Base-by-base conservation (phyloP, 2,888 invertebrate species). In the Neocrepidodera transversa region DNA sequence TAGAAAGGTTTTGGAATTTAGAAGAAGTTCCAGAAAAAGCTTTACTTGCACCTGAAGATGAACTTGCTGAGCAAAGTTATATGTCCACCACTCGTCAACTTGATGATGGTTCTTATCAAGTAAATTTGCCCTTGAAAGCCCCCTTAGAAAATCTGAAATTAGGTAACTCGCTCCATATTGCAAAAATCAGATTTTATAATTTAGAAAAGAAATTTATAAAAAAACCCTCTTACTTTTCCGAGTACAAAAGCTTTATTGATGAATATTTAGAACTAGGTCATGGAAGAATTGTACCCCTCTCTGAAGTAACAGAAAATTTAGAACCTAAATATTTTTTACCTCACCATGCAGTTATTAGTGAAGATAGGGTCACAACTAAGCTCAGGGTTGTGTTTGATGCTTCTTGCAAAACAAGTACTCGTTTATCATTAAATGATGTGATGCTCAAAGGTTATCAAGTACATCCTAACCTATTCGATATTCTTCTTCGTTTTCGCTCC, bases 281-380 rank as follows among this genome's bases (percentile, higher is more conserved):
- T 14, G 36, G 23, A 1, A n/a, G 11, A 17, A 18, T 10, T 50
- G 38, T 50, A 13, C n/a, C 50, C 38, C 26, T 50, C 35, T 14
- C 36, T 18, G 16, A 10, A 32, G 11, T 35, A 11, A 49, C 18
- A 5, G 35, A 17, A 20, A 35, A 18, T 23, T n/a, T 6, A 4
- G 3, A 32, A 13, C n/a, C n/a, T 13, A 32, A 5, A 13, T 55
- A 30, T 57, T 47, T 59, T 62, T 60, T 57, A 68, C 62, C 62
- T 10, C 58, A 65, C 42, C 65, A 65, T 18, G 20, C 36, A 4
- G 53, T 65, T 10, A 0, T 60, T 4, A 60, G 58, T 8, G 55
- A 60, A 26, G 28, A 38, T 0, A 65, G 62, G 35, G n/a, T 35
- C 8, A 67, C 69, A 6, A 65, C 65, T 2, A 63, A 60, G 28